Base-by-base conservation (phyloP, 2,888 invertebrate species). In the Clunio marinus region DNA sequence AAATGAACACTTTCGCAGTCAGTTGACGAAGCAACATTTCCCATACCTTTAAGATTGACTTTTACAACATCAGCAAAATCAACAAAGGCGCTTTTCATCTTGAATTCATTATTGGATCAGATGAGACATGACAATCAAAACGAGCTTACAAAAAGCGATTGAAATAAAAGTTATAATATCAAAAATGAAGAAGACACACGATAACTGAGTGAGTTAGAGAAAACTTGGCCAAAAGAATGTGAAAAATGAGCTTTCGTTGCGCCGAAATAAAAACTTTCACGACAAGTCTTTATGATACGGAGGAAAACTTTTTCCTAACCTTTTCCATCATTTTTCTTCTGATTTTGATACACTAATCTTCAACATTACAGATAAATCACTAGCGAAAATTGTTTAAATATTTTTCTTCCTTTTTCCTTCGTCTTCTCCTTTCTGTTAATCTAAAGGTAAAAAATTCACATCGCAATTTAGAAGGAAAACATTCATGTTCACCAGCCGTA, bases 401-500 rank as follows among this genome's bases (percentile, higher is more conserved):
- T 17, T 51, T 51, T 51, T 22, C 10, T 2, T 51, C 22, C 17
- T 51, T 4, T 17, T 51, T 17, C 22, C 3, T 51, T 20, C 17
- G 41, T 2, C 2, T 51, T 17, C 51, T 20, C 8, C 51, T 8
- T 4, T 10, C 22, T n/a, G 7, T 22, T 51, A 17, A n/a, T n/a
- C n/a, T n/a, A n/a, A n/a, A n/a, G 20, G 3, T 51, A 17, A 51
- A 8, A 51, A 51, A 17, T 51, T 20, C 32, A 32, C 4, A 7
- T 32, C 32, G 10, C 32, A 4, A 7, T 7, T 7, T 32, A 7
- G 4, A 10, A 4, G 20, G 20, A n/a, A 17, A 60, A 35, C n/a
- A 22, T 37, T 35, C 60, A 35, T 37, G 60, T 25, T 32, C 60
- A 37, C 35, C 37, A 60, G 20, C 37, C 60, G 37, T 60, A 60